Percentiles rank a stretch among this genome's conserved stretches.
These are phyloP conservation scores for Aix galericulata DNA, from an alignment of 2,113 vertebrate genomes.

Conservation along the genomic window DNA sequence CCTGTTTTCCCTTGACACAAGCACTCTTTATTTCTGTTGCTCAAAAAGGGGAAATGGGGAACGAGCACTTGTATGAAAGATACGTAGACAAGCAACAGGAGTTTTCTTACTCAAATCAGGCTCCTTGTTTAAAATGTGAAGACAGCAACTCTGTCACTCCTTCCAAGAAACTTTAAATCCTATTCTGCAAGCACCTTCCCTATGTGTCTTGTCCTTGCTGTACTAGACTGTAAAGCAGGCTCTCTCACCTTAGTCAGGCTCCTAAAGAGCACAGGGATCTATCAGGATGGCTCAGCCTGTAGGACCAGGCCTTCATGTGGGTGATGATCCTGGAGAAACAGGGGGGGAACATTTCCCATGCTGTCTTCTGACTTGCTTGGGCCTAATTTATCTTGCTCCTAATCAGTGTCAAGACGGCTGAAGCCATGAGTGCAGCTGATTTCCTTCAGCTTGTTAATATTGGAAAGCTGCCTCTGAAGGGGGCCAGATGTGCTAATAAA, in stretches of 20 bases:
- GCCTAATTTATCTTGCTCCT: neutral
- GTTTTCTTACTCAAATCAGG: neutral
- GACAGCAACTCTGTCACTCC: neutral
- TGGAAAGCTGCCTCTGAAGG: conserved; percentile 3
- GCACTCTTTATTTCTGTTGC: neutral
- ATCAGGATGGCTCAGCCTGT: too few species aligned
- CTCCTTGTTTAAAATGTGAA: neutral
- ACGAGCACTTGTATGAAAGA: neutral
- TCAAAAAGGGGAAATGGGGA: neutral
- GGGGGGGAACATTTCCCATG: neutral
- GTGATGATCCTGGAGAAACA: neutral
- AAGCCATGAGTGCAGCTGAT: neutral
- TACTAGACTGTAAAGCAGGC: neutral
- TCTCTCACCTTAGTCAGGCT: neutral
- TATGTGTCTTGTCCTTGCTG: neutral
- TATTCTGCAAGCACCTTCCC: neutral
- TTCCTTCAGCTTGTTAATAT: neutral
- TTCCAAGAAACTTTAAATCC: neutral
- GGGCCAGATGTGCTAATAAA: conserved; percentile 19
- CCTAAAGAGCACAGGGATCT: neutral
- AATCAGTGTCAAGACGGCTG: neutral
- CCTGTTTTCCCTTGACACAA: neutral
- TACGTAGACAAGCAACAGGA: neutral
- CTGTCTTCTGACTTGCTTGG: neutral
- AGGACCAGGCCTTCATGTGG: neutral